Evolutionary conservation across 2,888 invertebrate genomes (phyloP), one percentile per base, ranked within the genome.

Genomic region (Cactoblastis cactorum): DNA sequence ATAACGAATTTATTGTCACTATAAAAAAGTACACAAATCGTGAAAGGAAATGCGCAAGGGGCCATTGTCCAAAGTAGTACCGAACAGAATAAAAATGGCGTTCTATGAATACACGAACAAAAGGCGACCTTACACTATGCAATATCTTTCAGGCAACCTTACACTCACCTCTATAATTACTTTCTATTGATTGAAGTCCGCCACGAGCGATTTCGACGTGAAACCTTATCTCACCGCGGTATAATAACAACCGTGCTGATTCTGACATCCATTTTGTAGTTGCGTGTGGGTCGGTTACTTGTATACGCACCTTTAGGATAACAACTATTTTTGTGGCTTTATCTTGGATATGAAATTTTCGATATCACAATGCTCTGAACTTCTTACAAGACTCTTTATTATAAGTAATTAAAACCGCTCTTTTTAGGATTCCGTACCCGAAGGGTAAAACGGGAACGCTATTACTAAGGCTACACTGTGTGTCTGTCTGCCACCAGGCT

Each of bases 171-270:
- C 17, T 28, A 43, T 43, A 43, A 43, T 43, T 32, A 43, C 43
- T 32, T 28, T 43, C 41, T 24, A 43, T 12, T 24, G 43, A 43
- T 41, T 41, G 41, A 41, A 41, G 41, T 41, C 9, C 5, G 24
- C 41, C 41, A 24, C 14, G 24, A 12, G 41, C 24, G 22, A 32
- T 8, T 11, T 19, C 4, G 8, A 15, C 22, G 22, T 12, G 41
- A 17, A 28, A 43, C 43, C 32, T 43, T 32, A 43, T 43, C 14
- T 22, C 11, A 12, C 6, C 2, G 17, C 8, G 37, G 11, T 41
- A 22, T 24, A 43, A 28, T 43, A 32, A 17, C 14, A 28, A 35
- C 3, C 28, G 17, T 17, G 43, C 3, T 43, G 28, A 28, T 32
- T 15, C 2, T 28, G 28, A 43, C 32, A 43, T 28, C 28, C 15